Base-by-base conservation (phyloP, 2,797 vertebrate species). In the Centroberyx gerrardi region DNA sequence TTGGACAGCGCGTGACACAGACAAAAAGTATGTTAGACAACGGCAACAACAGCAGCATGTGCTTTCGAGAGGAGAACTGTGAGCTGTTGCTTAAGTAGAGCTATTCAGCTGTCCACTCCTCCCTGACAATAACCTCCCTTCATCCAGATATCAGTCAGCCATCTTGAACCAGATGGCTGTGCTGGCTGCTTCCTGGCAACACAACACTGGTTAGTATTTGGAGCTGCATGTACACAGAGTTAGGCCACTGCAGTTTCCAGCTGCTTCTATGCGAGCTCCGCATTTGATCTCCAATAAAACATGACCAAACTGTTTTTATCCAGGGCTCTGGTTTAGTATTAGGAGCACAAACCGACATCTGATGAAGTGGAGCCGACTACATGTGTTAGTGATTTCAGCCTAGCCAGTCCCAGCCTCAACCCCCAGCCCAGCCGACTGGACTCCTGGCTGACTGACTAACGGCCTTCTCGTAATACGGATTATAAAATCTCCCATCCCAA, bases 151-250 rank as follows among this genome's bases (percentile, higher is more conserved):
- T 82, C 84, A 76, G 89, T 74, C 90, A 52, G 91, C 92, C 94
- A 94, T 95, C 92, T 93, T 93, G 87, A 91, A 91, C 92, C 95
- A 95, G 94, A 95, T 94, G 92, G 93, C 90, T 68, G 53, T 54
- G 87, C 81, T 88, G 82, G 77, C 87, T 88, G 92, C 85, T 67
- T 91, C 90, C 93, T 95, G 93, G 95, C 92, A 93, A 90, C 92
- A 87, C 87, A 90, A 87, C 92, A 89, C 87, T 89, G 85, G 83
- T 87, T 88, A 80, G 78, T 78, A 61, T 74, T 81, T 12, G 54
- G 55, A 85, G 85, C 72, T 31, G 62, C 42, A 49, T 53, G 31
- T 27, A 42, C 44, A 48, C 65, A 51, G 65, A 51, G 42, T 74
- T 70, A 76, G 77, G 80, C 83, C 73, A 17, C 82, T 61, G 78